Percentiles rank a stretch among this genome's conserved stretches.
These are phyloP conservation scores for Centrocercus urophasianus DNA, from an alignment of 2,113 vertebrate genomes.

Conservation along the genomic window DNA sequence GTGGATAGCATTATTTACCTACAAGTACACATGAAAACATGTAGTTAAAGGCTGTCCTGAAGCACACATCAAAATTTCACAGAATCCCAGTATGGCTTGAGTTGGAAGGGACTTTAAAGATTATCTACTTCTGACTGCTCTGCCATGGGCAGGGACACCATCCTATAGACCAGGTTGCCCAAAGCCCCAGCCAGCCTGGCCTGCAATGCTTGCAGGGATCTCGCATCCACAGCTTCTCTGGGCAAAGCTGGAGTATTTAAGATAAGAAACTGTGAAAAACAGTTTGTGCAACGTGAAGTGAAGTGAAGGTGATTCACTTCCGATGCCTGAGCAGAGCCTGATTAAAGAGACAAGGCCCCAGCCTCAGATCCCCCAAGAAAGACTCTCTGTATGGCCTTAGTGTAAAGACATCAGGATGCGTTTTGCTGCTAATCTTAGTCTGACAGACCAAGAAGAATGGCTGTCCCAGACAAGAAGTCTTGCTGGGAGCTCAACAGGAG, in stretches of 20 bases:
- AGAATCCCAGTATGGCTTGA: neutral
- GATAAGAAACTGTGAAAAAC: neutral
- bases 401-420: neutral
- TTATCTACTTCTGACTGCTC: neutral
- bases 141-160: neutral
- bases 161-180: neutral
- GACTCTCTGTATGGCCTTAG: neutral
- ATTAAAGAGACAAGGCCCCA: neutral
- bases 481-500: neutral
- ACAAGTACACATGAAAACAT: neutral
- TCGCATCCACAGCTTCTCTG: neutral
- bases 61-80: neutral
- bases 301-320: neutral
- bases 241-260: neutral
- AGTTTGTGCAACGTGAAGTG: neutral
- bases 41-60: neutral
- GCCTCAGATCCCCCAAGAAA: neutral
- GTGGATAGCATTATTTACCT: neutral
- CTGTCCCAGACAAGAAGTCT: neutral
- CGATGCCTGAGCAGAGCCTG: neutral
- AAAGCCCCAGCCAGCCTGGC: neutral
- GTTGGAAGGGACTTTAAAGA: neutral
- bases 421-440: neutral
- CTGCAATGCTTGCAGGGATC: neutral
- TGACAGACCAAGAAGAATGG: neutral